Base-by-base conservation (phyloP, 2,113 vertebrate species). In the Triplophysa dalaica region DNA sequence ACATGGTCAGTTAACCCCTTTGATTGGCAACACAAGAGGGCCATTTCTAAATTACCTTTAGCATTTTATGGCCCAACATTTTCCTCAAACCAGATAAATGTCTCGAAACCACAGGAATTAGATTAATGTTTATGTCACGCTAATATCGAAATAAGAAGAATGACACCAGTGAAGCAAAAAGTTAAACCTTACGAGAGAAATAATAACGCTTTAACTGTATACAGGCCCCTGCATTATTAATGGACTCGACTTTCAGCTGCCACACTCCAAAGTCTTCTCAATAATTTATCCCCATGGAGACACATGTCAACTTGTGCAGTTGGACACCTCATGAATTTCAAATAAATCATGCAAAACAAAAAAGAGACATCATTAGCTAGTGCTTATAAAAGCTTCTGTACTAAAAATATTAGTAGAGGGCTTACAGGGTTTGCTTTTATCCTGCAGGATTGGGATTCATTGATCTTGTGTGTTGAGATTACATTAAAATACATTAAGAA, bases 211-310 rank as follows among this genome's bases (percentile, higher is more conserved):
- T 90, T 84, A 85, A 88, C 87, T 85, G 87, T 90, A 91, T 87
- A 91, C 87, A 88, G 87, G 80, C 83, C 75, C 33, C 73, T 92
- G 85, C 87, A 92, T 92, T 90, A 93, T 92, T 92, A 89, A 93
- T 91, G 86, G 78, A 78, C 84, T 85, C 89, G 87, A 89, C 90
- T 92, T 93, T 93, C 82, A 90, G 90, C 87, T 82, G 87, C 89
- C 86, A 89, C 87, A 76, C 89, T 82, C 86, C 88, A 90, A 91
- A 90, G 86, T 89, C 85, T 81, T 81, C 81, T 92, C 86, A 90
- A 92, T 92, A 91, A 93, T 93, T 92, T 83, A 92, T 92, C 90
- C 87, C 91, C 87, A 89, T 88, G 85, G 89, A 92, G 90, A 92
- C 79, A 79, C 86, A 84, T 90, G 90, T 89, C 91, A 92, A 90